A percentile compares a stretch with the other conserved stretches of the same genome.
Conservation (phyloP, 2,113 vertebrate genomes). For the Tachysurus fulvidraco region DNA sequence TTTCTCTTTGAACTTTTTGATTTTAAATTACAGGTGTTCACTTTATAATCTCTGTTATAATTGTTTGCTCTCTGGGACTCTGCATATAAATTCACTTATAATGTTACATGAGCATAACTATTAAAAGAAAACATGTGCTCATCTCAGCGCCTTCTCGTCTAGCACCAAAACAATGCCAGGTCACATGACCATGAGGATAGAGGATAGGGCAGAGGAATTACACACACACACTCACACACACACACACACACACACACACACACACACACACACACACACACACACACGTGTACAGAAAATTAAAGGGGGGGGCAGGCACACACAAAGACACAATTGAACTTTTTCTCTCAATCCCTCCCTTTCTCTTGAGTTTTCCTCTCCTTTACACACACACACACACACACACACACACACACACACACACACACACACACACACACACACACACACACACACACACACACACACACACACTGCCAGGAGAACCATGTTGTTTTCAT, state of each 20-base stretch:
- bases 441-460: neutral
- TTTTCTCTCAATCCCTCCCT: slow-evolving; percentile 11
- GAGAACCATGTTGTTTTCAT: slow-evolving; percentile 75
- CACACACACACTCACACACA: slow-evolving; percentile 16
- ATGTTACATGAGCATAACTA: slow-evolving; percentile 67
- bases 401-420: slow-evolving; percentile 15
- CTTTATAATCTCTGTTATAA: slow-evolving; percentile 70
- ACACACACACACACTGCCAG: slow-evolving; percentile 59
- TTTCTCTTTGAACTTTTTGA: slow-evolving; percentile 39
- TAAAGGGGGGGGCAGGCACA: neutral
- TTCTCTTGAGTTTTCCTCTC: slow-evolving; percentile 2
- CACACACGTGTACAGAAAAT: slow-evolving; percentile 1
- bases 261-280: slow-evolving; percentile 21
- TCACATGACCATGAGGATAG: slow-evolving; percentile 18
- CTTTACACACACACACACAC: neutral
- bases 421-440: slow-evolving; percentile 12
- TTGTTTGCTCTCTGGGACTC: slow-evolving; percentile 62
- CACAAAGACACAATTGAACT: slow-evolving; percentile 35
- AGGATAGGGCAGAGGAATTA: neutral
- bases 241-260: slow-evolving; percentile 23
- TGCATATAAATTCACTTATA: slow-evolving; percentile 64
- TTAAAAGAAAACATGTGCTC: slow-evolving; percentile 74
- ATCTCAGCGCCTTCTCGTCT: slow-evolving; percentile 44
- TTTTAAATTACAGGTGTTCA: slow-evolving; percentile 66
- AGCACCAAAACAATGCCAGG: slow-evolving; percentile 29